These are phyloP conservation scores for Lypha dubia DNA, from an alignment of 2,888 invertebrate genomes.

Conservation along the genomic window DNA sequence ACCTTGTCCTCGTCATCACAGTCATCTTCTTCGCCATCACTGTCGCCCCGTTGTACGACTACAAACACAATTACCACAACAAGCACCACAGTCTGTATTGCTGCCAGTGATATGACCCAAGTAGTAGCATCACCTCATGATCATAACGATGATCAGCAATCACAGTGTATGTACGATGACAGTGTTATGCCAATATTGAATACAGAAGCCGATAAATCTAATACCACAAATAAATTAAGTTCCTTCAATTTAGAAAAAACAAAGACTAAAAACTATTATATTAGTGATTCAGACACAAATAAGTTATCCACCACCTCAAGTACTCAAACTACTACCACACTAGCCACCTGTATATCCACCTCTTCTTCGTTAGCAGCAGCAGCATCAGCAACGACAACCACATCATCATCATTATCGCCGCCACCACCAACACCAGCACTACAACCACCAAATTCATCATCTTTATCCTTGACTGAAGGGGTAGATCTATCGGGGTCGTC, in stretches of 20 bases:
- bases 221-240: slow-evolving; percentile 45
- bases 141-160: slow-evolving; percentile 17
- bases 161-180: slow-evolving; percentile 47
- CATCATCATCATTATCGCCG: slow-evolving; percentile 20
- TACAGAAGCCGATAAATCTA: slow-evolving; percentile 18
- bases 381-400: slow-evolving; percentile 24
- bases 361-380: slow-evolving; percentile 38
- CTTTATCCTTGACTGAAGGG: slow-evolving; percentile 23
- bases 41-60: slow-evolving; percentile 47
- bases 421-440: background rate
- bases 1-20: slow-evolving; percentile 23
- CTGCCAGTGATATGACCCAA: background rate
- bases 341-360: slow-evolving; percentile 56
- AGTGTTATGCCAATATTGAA: slow-evolving; percentile 26
- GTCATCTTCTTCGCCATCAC: slow-evolving; percentile 23
- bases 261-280: slow-evolving; percentile 65
- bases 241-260: slow-evolving; percentile 62
- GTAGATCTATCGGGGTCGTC: slow-evolving; percentile 59
- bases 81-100: slow-evolving; percentile 27
- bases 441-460: slow-evolving; percentile 42
- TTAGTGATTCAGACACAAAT: slow-evolving; percentile 38
- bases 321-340: slow-evolving; percentile 38
- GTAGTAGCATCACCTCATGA: slow-evolving; percentile 1
- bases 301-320: slow-evolving; percentile 80
- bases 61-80: slow-evolving; percentile 29